Base-by-base conservation (phyloP, 2,888 invertebrate species). In the Sarcophaga variegata region DNA sequence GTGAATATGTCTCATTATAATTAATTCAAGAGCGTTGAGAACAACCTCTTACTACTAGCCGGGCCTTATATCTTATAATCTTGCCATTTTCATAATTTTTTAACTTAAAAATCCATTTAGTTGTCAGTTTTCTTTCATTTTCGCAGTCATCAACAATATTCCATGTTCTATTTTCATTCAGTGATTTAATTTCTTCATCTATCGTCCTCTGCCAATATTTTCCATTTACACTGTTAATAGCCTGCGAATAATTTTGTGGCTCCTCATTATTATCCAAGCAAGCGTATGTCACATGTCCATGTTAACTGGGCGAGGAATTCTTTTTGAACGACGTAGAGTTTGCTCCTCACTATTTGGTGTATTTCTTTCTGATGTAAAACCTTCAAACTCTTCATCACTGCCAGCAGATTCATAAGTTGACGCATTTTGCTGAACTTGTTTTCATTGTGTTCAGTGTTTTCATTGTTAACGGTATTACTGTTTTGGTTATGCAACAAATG, bases 41-140 rank as follows among this genome's bases (percentile, higher is more conserved):
- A 25, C 25, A 25, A 25, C 25, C 25, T 25, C 25, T 11, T 2
- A 71, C 64, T 20, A 80, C 71, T 49, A 71, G n/a, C 17, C 25
- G 45, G n/a, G 62, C 71, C 8, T 71, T 71, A 25, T 64, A 25
- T 25, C 25, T 63, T 11, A 20, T 64, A n/a, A 71, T 25, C 3
- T 80, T n/a, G 5, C 64, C 80, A 37, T 54, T 47, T 6, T 47
- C 63, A 45, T 79, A 49, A 12, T 3, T 22, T 20, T 79, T 79
- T 6, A 45, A 20, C n/a, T 72, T 72, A 59, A 80, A 80, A 27
- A 80, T 59, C 72, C 70, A 79, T 27, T 77, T 77, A 27, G 77
- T 25, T 25, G 77, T 25, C 3, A 66, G 17, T 49, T 69, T 45
- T 22, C 22, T 69, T 81, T 14, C 63, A 63, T 67, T 45, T 10